Evolutionary conservation across 2,888 invertebrate species (phyloP).

Genomic region (Ptychoptera contaminata): DNA sequence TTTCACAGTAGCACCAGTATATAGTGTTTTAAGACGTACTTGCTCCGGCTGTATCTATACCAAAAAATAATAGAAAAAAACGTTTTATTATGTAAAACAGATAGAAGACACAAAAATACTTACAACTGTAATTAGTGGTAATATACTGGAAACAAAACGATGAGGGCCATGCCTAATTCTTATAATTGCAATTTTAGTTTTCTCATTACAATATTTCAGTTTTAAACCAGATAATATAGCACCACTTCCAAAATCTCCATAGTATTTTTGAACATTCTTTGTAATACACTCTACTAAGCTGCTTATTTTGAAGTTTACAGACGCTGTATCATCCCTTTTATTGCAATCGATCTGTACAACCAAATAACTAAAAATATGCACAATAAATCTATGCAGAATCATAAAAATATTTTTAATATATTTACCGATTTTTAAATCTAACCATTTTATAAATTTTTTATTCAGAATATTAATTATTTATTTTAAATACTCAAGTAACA

Average conservation of each 20-base stretch:
- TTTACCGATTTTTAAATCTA: slow-evolving; percentile 47
- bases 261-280: slow-evolving; percentile 46
- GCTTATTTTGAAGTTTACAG: neutral
- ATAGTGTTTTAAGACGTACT: slow-evolving; percentile 47
- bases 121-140: slow-evolving; percentile 50
- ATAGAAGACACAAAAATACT: slow-evolving; percentile 6
- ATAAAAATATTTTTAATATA: too few relatives aligned
- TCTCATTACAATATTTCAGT: slow-evolving; percentile 64
- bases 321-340: neutral
- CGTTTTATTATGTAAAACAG: neutral
- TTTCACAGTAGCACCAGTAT: slow-evolving; percentile 62
- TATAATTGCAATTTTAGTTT: slow-evolving; percentile 57
- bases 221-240: slow-evolving; percentile 52
- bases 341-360: slow-evolving; percentile 44
- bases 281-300: slow-evolving; percentile 29
- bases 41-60: slow-evolving; percentile 39
- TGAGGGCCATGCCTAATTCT: slow-evolving; percentile 62
- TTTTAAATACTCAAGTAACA: too few relatives aligned
- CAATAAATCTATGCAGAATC: slow-evolving; percentile 2
- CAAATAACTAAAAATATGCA: slow-evolving; percentile 39
- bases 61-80: neutral
- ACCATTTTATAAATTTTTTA: slow-evolving; percentile 38
- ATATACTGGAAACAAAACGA: slow-evolving; percentile 45
- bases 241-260: slow-evolving; percentile 63
- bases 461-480: too few relatives aligned